Base-by-base conservation (phyloP, 2,888 invertebrate species). In the Thera britannica region DNA sequence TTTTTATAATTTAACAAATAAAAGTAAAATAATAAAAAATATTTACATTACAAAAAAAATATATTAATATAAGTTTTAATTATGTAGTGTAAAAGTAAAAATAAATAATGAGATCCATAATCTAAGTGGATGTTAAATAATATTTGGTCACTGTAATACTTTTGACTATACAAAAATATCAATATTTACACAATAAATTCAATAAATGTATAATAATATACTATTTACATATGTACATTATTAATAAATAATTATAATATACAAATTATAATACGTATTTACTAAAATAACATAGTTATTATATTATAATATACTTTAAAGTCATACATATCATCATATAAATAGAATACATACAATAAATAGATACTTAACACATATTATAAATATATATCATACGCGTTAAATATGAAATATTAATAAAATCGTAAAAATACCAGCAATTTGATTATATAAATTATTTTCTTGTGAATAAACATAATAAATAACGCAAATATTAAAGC, bases 121-220 rank as follows among this genome's bases (percentile, higher is more conserved):
- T 71, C 69, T 81, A 79, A 70, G 63, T 75, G 72, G 72, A 75
- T 75, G 52, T 51, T 78, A 81, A 69, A 81, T 78, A 76, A 78
- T 78, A 79, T 77, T 81, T 82, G 79, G 79, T 68, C 72, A 74
- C 76, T 72, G 65, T 80, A 78, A 82, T 77, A 82, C 77, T 79
- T 77, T 51, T 77, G 76, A 76, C 73, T 76, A 72, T 77, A 76
- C 71, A 73, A 67, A 77, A 74, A 71, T 8, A 60, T 80, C 74
- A 64, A 60, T 73, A 75, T 71, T 68, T 72, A 72, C 70, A 72
- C 63, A 74, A 81, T 77, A 82, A 75, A 83, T 77, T 77, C 81
- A 79, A 87, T 87, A 89, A 88, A 89, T 87, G 83, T 80, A 65
- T 80, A 77, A 78, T 76, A 85, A 86, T 85, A 86, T 84, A 83